Base-by-base conservation (phyloP, 1,140 invertebrate species). In the Lucilia sericata region DNA sequence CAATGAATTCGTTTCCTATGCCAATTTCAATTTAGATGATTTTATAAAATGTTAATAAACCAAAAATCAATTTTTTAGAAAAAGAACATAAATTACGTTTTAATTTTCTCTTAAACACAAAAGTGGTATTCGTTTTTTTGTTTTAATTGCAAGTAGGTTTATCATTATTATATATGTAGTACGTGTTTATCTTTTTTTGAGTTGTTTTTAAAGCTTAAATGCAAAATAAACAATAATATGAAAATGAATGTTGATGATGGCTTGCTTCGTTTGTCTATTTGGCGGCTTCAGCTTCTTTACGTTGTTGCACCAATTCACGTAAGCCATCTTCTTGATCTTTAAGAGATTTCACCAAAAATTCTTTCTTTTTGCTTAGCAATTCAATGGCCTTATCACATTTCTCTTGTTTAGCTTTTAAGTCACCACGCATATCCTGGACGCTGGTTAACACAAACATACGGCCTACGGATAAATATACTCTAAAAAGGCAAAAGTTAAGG, bases 1-100 rank as follows among this genome's bases (percentile, higher is more conserved):
- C 0, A 99, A 99, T 92, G 96, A 98, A 91, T 99, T 99, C 92
- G 94, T 92, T 65, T 98, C 97, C 93, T 99, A 94, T 92, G 93
- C 96, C 30, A 98, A 98, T 93, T 98, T 96, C 92, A 91, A 95
- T 89, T 92, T 95, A 82, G 94, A 95, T 87, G 84, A 89, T 76
- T 90, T 87, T 86, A 84, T 88, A 88, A 86, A 87, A 49, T 25
- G n/a, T 19, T 80, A 51, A 80, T 49, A 51, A 80, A 80, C 30
- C 2, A 80, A 70, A 70, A 21, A 25, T 5, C 0, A 25, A 25
- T 88, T 83, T 55, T 36, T 70, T 25, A 47, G 10, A 30, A 36
- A 55, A 55, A 55, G 17, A 55, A 55, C 13, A 83, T 2, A 47
- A 70, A 74, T 34, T 4, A 74, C n/a, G 3, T 30, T n/a, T 65